These are phyloP conservation scores for Andrena haemorrhoa DNA, from an alignment of 2,888 invertebrate genomes.

Conservation along the genomic window DNA sequence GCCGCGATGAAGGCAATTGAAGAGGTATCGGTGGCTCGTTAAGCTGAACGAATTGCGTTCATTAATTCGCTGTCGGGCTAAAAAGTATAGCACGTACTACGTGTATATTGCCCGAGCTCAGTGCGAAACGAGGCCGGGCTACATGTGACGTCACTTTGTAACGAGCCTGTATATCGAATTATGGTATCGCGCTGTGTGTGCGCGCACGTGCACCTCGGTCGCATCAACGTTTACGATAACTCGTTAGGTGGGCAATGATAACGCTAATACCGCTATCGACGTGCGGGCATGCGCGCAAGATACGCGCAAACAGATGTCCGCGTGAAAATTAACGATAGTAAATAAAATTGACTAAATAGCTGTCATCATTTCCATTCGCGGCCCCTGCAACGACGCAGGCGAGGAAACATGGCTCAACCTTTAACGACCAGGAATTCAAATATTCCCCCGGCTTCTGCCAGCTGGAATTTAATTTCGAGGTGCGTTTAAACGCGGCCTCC, in stretches of 20 bases:
- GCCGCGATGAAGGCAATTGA: neutral
- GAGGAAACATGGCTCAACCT: no score
- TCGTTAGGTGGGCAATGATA: slow-evolving; percentile 20
- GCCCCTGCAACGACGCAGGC: no score
- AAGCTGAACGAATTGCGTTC: slow-evolving; percentile 1
- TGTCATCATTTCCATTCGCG: no score
- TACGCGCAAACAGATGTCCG: neutral
- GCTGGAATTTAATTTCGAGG: no score
- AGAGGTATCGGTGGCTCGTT: slow-evolving; percentile 2
- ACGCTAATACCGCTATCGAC: neutral
- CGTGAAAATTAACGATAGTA: neutral
- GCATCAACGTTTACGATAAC: slow-evolving; percentile 10
- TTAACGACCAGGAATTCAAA: no score
- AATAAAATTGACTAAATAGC: no score
- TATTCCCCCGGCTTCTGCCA: no score
- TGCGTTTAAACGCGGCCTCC: no score
- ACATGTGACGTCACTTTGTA: neutral
- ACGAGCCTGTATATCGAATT: slow-evolving; percentile 20
- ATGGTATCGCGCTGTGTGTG: neutral
- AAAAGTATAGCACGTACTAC: neutral
- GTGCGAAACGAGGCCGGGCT: neutral
- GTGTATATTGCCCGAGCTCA: neutral
- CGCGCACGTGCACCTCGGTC: neutral
- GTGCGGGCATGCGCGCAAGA: neutral
- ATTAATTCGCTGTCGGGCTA: neutral